A percentile compares a stretch with the other conserved stretches of the same genome.
These are phyloP conservation scores for Brenthis ino DNA, from an alignment of 2,888 invertebrate genomes.

Conservation along the genomic window DNA sequence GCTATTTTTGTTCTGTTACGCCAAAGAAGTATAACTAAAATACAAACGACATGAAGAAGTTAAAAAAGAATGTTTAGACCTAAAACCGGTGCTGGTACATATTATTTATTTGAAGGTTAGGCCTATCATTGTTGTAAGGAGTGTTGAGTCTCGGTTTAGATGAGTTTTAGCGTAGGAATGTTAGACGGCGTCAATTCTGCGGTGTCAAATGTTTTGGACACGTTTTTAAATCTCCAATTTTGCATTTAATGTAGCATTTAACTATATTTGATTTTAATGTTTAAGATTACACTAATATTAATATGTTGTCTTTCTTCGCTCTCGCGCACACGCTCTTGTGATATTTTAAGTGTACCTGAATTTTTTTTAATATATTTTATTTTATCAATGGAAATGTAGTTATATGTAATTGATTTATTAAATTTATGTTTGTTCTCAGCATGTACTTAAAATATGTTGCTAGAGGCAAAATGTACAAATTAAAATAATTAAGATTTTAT, in stretches of 20 bases:
- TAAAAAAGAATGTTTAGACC: too few relatives aligned
- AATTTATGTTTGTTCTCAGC: too few relatives aligned
- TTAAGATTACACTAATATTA: slow-evolving; percentile 8
- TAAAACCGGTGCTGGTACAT: not conserved
- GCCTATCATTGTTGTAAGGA: slow-evolving; percentile 17
- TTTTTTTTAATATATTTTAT: not conserved
- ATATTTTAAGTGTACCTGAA: slow-evolving; percentile 26
- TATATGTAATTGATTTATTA: not conserved
- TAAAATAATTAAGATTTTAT: too few relatives aligned
- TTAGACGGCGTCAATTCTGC: slow-evolving; percentile 44
- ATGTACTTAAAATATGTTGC: too few relatives aligned
- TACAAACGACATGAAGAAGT: too few relatives aligned
- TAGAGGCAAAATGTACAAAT: too few relatives aligned
- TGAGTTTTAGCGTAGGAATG: slow-evolving; percentile 21
- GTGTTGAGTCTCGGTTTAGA: slow-evolving; percentile 20
- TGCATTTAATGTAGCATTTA: slow-evolving; percentile 37
- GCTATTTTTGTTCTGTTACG: too few relatives aligned
- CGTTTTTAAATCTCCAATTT: slow-evolving; percentile 46
- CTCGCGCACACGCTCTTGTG: slow-evolving; percentile 29
- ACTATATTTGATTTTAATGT: slow-evolving; percentile 14
- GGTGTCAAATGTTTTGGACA: slow-evolving; percentile 70
- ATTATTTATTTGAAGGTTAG: not conserved
- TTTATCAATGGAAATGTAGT: not conserved
- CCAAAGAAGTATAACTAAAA: too few relatives aligned
- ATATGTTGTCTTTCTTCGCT: slow-evolving; percentile 7